Evolutionary conservation across 2,888 invertebrate genomes (phyloP), one percentile per base, ranked within the genome.

Genomic region (Drosophila aldrichi): DNA sequence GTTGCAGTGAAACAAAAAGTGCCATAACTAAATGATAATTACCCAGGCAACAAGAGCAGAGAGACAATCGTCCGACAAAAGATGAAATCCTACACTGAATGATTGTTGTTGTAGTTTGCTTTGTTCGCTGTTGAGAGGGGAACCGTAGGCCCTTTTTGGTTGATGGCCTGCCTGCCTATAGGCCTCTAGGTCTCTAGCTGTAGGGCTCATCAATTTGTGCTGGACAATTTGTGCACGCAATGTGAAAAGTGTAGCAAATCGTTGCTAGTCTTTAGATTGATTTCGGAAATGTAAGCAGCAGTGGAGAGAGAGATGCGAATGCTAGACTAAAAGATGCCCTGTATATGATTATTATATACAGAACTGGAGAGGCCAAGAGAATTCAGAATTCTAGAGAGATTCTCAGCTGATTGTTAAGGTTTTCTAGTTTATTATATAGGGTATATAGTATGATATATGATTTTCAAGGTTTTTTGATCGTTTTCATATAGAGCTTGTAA

Each of bases 11-110:
- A 74, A 76, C 58, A 81, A 79, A 87, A 81, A 89, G 79, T 85
- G 89, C 77, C 86, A 85, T 82, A 89, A 89, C 89, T 88, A 86
- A 86, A 89, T 79, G 82, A 85, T 86, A 89, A 86, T 86, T 89
- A 85, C 74, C 69, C 67, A 46, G 56, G 14, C 49, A 49, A 49
- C 32, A 49, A 49, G 49, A 49, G 18, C 49, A 49, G 25, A 49
- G 25, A 32, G 49, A 29, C 65, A 63, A 43, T 48, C 22, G n/a
- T 1, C 40, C 20, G 9, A 58, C 41, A 77, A 78, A 67, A 66
- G 76, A 65, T 76, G 72, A 75, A 79, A 79, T 65, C 49, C 71
- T 48, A 66, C 56, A 63, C 66, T 62, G 49, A 69, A 51, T 65
- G 64, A 74, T 64, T 61, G 56, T 48, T 56, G 51, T n/a, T 32